Evolutionary conservation across 2,797 vertebrate genomes (phyloP).

Genomic region (Acrocephalus scirpaceus): DNA sequence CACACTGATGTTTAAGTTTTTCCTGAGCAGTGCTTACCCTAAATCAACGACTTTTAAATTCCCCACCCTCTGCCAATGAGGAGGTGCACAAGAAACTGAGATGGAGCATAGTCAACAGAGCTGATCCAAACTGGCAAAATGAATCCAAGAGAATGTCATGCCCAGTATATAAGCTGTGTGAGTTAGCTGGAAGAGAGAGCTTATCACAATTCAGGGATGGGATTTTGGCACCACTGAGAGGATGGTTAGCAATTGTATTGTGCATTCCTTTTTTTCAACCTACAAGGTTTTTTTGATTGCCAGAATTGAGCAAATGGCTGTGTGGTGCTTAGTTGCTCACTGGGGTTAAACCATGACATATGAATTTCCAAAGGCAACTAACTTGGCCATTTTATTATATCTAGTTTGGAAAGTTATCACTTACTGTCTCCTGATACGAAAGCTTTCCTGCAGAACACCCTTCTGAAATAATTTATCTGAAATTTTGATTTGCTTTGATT

Average conservation of each 20-base stretch:
- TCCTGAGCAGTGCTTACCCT: neutral
- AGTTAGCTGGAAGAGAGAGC: neutral
- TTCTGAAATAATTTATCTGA: neutral
- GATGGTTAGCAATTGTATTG: neutral
- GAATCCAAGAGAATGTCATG: neutral
- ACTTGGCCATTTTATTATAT: neutral
- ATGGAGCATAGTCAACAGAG: neutral
- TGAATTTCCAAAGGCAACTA: neutral
- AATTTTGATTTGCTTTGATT: neutral
- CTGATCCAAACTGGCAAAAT: neutral
- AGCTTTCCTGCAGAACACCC: neutral
- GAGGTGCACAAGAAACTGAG: neutral
- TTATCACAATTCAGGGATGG: rapidly evolving
- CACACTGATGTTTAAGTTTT: neutral
- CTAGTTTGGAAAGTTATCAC: neutral
- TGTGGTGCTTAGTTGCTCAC: neutral
- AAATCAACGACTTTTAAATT: neutral
- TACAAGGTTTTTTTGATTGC: neutral
- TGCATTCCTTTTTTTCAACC: neutral
- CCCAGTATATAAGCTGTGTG: neutral
- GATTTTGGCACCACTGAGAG: neutral
- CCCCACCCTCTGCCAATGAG: neutral
- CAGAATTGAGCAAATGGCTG: neutral
- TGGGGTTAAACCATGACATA: neutral
- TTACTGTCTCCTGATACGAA: neutral